Evolutionary conservation across 2,888 invertebrate species (phyloP).

Genomic region (Tinea trinotella): DNA sequence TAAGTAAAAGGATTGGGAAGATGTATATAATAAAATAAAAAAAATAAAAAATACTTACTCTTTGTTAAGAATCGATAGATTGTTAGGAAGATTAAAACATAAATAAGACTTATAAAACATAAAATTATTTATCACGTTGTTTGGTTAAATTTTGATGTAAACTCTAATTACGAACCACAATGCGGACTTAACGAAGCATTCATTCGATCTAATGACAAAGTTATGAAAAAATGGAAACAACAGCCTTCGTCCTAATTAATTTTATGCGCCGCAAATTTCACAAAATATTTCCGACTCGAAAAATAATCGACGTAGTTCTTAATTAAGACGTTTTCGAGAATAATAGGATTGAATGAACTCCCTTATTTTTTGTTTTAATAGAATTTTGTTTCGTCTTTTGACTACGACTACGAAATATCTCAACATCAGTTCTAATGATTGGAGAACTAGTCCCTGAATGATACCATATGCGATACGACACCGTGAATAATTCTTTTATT

Average conservation of each 20-base stretch:
- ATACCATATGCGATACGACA: too few relatives aligned
- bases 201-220: not conserved
- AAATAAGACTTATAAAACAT: too few relatives aligned
- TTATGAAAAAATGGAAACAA: constrained; percentile 2
- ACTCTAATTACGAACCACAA: not conserved
- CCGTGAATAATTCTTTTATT: too few relatives aligned
- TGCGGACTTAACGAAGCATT: constrained; percentile 11
- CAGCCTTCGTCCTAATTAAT: constrained; percentile 2
- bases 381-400: not conserved
- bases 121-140: too few relatives aligned
- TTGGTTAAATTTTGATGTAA: not conserved
- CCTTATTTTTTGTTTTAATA: not conserved
- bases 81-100: too few relatives aligned
- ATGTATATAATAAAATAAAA: too few relatives aligned
- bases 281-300: not conserved
- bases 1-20: too few relatives aligned
- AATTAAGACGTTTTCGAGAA: constrained; percentile 28
- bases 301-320: not conserved
- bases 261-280: constrained; percentile 8
- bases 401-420: too few relatives aligned
- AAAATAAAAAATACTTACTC: too few relatives aligned
- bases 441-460: too few relatives aligned
- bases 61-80: too few relatives aligned
- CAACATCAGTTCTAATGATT: too few relatives aligned
- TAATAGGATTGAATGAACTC: constrained; percentile 22